Conservation (phyloP, 1,140 invertebrate species). For the Drosophila sp. region DNA sequence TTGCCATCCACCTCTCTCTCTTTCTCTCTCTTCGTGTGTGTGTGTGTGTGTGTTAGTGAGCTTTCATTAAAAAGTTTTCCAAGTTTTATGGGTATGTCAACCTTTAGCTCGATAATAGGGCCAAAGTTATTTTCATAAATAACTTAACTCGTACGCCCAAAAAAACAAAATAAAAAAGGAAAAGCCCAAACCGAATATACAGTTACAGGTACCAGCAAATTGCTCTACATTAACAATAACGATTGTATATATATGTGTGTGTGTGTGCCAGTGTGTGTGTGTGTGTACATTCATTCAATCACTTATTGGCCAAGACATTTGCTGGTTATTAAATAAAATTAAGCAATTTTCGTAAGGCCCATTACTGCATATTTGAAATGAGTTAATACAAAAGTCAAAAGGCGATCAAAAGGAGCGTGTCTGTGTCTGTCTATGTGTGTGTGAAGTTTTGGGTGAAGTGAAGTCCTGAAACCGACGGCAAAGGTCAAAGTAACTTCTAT, state of each 20-base stretch:
- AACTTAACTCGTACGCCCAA: constrained; percentile 23
- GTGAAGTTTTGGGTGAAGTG: constrained; percentile 5
- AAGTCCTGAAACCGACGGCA: neutral
- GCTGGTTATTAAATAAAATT: constrained; percentile 73
- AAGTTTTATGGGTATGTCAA: constrained; percentile 25
- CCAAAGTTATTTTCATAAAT: constrained; percentile 51
- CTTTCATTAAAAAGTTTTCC: constrained; percentile 11
- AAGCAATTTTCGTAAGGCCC: constrained; percentile 58
- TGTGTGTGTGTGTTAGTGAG: constrained; percentile 1
- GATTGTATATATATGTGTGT: constrained; percentile 15
- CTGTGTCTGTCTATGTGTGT: neutral
- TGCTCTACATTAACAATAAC: constrained; percentile 42
- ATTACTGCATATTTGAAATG: constrained; percentile 68
- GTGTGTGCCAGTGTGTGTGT: constrained; percentile 6
- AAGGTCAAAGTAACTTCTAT: constrained; percentile 4
- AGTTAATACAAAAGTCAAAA: constrained; percentile 41
- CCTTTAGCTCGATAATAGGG: constrained; percentile 39
- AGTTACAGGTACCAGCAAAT: constrained; percentile 15
- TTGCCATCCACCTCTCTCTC: neutral
- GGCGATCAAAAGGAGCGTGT: constrained; percentile 13
- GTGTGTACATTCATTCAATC: constrained; percentile 44
- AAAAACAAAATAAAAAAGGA: neutral
- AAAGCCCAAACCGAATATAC: neutral
- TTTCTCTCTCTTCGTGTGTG: neutral
- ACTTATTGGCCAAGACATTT: constrained; percentile 68